Evolutionary conservation across 2,113 vertebrate genomes (phyloP).

Genomic region (Hemichromis elongatus): DNA sequence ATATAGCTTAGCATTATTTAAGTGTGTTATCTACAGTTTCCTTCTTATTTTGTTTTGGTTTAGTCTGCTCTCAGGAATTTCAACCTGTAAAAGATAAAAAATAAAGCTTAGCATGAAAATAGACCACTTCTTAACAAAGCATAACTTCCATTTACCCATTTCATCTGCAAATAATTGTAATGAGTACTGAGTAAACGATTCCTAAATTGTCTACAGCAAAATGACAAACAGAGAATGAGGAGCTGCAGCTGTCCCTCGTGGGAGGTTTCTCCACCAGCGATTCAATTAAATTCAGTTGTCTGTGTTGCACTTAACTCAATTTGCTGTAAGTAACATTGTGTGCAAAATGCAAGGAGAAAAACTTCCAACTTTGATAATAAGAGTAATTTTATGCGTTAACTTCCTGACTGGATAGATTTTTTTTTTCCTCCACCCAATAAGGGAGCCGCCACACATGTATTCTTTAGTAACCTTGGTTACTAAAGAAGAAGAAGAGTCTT

Average conservation of each 20-base stretch:
- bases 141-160: not conserved
- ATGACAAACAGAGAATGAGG: not conserved
- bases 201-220: not conserved
- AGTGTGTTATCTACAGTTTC: not conserved
- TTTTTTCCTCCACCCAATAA: not conserved
- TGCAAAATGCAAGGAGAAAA: not conserved
- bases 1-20: not conserved
- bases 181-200: not conserved
- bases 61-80: not conserved
- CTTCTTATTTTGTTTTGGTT: not conserved
- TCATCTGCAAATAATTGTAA: not conserved
- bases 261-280: slow-evolving; percentile 23
- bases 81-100: not conserved
- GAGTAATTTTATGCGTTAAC: slow-evolving; percentile 27
- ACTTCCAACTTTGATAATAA: slow-evolving; percentile 4
- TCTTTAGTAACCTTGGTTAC: not conserved
- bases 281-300: slow-evolving; percentile 42
- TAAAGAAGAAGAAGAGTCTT: not conserved
- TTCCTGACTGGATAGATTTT: not conserved
- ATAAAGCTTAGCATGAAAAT: not conserved
- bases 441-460: not conserved
- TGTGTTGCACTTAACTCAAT: slow-evolving; percentile 9
- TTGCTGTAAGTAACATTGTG: not conserved
- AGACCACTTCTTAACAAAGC: rapidly evolving
- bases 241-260: slow-evolving; percentile 25